A percentile compares a stretch with the other conserved stretches of the same genome.
phyloP scores from a whole-genome alignment of 1,140 invertebrate genomes.

The Hycleus cichorii region DNA sequence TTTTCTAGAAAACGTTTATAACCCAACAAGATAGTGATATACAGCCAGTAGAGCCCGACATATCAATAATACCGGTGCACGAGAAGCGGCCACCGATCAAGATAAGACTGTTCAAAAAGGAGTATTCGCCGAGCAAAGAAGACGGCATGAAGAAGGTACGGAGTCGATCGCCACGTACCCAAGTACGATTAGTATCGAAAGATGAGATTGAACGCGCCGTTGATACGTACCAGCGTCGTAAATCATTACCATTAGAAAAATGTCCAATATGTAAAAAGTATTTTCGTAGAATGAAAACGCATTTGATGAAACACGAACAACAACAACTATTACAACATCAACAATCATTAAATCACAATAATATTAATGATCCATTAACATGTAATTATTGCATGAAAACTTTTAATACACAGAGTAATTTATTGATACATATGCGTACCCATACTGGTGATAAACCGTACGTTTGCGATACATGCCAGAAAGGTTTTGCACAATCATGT shows the following conservation, averaged over 20 bases:
- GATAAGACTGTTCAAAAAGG: slow-evolving; percentile 24
- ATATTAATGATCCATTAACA: slow-evolving; percentile 26
- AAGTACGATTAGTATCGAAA: slow-evolving; percentile 28
- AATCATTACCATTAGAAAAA: slow-evolving; percentile 36
- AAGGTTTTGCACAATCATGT: slow-evolving; percentile 48
- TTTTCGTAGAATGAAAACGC: slow-evolving; percentile 36
- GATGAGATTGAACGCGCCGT: slow-evolving; percentile 24
- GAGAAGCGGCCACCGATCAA: slow-evolving; percentile 21
- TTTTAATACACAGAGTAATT: slow-evolving; percentile 35
- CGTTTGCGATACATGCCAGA: slow-evolving; percentile 44
- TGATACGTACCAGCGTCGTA: slow-evolving; percentile 31
- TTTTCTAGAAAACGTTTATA: not conserved
- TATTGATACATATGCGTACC: slow-evolving; percentile 39
- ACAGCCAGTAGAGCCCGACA: slow-evolving; percentile 23
- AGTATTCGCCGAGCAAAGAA: slow-evolving; percentile 14
- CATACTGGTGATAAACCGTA: slow-evolving; percentile 52
- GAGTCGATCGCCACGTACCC: slow-evolving; percentile 15
- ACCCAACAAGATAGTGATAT: too few relatives aligned
- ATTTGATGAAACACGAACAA: slow-evolving; percentile 35
- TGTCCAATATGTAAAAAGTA: slow-evolving; percentile 39
- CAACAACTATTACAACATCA: too few relatives aligned
- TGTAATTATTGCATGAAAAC: slow-evolving; percentile 34
- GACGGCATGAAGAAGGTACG: slow-evolving; percentile 16
- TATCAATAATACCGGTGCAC: slow-evolving; percentile 30
- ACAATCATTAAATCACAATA: slow-evolving; percentile 3